A percentile compares a stretch with the other conserved stretches of the same genome.
phyloP scores from a whole-genome alignment of 2,888 invertebrate genomes.

The Sympetrum striolatum region DNA sequence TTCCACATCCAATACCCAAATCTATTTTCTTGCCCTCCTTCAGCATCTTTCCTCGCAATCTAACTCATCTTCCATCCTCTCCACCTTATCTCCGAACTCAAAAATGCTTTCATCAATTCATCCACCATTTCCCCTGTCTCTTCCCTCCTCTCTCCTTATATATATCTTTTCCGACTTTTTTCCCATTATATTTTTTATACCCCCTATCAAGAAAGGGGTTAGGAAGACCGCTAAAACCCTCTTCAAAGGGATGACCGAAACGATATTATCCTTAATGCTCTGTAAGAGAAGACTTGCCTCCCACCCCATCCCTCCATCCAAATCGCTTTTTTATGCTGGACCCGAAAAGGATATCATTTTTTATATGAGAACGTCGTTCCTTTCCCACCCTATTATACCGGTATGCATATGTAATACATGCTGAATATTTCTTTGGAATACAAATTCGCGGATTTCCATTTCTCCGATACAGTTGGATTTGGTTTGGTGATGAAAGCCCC shows the following conservation, averaged over 20 bases:
- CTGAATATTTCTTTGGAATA: not conserved
- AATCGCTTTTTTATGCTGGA: not conserved
- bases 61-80: not conserved
- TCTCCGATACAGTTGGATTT: too few relatives aligned
- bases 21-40: not conserved
- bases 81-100: not conserved
- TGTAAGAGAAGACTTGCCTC: not conserved
- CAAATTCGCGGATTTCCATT: too few relatives aligned
- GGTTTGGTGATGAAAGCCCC: too few relatives aligned
- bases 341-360: not conserved
- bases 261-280: slow-evolving; percentile 23
- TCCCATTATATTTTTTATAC: not conserved
- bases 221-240: slow-evolving; percentile 6
- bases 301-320: not conserved
- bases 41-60: not conserved
- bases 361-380: not conserved
- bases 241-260: slow-evolving; percentile 30
- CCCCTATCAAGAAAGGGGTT: not conserved
- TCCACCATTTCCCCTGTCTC: not conserved
- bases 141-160: not conserved
- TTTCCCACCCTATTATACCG: not conserved
- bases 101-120: not conserved
- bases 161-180: not conserved
- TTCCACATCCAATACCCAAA: not conserved
- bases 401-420: not conserved